These are phyloP conservation scores for Falco columbarius DNA, from an alignment of 2,797 vertebrate genomes.

Conservation along the genomic window DNA sequence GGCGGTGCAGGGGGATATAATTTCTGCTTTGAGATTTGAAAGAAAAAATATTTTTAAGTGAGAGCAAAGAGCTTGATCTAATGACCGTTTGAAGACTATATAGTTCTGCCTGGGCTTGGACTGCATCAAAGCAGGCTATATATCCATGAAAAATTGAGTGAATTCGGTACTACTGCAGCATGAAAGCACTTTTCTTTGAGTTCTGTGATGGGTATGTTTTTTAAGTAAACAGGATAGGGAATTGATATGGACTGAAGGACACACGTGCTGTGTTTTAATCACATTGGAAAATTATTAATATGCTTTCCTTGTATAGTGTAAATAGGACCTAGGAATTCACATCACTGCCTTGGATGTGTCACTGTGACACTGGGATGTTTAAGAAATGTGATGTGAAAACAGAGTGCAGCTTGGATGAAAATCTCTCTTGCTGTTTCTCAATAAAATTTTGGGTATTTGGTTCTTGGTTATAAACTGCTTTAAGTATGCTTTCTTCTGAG, in stretches of 20 bases:
- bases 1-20: not conserved
- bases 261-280: not conserved
- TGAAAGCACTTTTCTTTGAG: not conserved
- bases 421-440: not conserved
- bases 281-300: constrained; percentile 2
- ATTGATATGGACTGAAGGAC: not conserved
- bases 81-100: not conserved
- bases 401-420: not conserved
- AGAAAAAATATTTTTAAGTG: not conserved
- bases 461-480: not conserved
- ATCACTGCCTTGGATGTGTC: not conserved
- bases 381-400: not conserved
- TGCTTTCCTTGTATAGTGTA: not conserved
- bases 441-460: not conserved
- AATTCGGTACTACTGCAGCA: not conserved
- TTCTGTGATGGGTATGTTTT: not conserved
- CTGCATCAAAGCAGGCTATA: not conserved
- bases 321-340: not conserved
- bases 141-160: not conserved
- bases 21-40: not conserved
- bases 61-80: not conserved
- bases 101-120: not conserved
- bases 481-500: not conserved
- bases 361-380: not conserved
- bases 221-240: constrained; percentile 20